Evolutionary conservation across 2,797 vertebrate genomes (phyloP).

Genomic region (Hapalemur alaotrensis): DNA sequence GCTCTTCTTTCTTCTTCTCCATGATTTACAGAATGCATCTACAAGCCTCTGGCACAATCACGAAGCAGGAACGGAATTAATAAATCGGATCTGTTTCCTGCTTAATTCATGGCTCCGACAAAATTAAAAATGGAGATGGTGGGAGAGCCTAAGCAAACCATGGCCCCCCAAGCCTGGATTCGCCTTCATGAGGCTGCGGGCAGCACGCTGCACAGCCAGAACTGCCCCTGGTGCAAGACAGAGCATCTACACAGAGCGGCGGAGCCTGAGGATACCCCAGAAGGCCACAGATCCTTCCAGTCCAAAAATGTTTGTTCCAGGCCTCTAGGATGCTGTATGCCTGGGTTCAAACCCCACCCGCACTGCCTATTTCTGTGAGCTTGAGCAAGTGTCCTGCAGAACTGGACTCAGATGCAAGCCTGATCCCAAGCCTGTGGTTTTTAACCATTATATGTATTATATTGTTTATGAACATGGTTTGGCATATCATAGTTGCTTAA

Average conservation of each 20-base stretch:
- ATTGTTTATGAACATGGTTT: not conserved
- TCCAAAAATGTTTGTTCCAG: not conserved
- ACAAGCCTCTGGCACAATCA: constrained; percentile 52
- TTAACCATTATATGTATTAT: not conserved
- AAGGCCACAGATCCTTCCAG: not conserved
- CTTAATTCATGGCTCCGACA: constrained; percentile 56
- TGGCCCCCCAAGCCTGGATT: not conserved
- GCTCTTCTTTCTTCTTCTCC: constrained; percentile 28
- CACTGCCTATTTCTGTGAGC: not conserved
- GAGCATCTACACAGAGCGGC: not conserved
- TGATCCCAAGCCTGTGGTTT: not conserved
- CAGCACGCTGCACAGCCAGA: not conserved
- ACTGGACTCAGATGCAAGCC: not conserved
- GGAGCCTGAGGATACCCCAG: not conserved
- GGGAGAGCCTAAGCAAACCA: not conserved
- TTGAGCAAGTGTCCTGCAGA: not conserved
- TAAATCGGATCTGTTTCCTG: constrained; percentile 52
- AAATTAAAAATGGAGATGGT: constrained; percentile 52
- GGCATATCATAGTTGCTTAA: not conserved
- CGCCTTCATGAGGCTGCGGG: rapidly evolving
- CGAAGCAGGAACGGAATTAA: constrained; percentile 39
- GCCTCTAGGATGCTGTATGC: not conserved
- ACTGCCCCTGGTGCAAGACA: not conserved
- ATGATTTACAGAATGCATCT: constrained; percentile 55
- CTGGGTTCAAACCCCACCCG: not conserved